phyloP scores from a whole-genome alignment of 2,888 invertebrate species.

The Habroteleia sp. region DNA sequence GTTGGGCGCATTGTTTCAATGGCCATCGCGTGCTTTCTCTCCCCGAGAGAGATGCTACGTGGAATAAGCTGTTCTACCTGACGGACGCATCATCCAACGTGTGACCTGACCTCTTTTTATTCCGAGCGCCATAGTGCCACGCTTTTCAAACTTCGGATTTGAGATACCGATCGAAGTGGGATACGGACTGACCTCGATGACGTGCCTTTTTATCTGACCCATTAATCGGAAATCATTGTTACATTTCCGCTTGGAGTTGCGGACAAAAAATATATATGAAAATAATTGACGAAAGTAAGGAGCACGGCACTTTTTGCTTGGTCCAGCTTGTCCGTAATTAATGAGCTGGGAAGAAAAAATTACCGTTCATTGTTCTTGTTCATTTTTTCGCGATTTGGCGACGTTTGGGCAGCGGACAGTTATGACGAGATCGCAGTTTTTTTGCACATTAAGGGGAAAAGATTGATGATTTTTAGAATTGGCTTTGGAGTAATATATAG shows the following conservation, averaged over 20 bases:
- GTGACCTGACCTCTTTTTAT: constrained; percentile 59
- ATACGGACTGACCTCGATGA: constrained; percentile 54
- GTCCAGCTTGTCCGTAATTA: background rate
- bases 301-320: constrained; percentile 1
- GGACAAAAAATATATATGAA: constrained; percentile 18
- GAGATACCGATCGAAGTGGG: constrained; percentile 55
- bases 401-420: too few species aligned
- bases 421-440: background rate
- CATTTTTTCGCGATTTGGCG: background rate
- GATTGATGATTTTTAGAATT: constrained; percentile 1
- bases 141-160: constrained; percentile 57
- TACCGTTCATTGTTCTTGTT: background rate
- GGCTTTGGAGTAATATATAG: background rate
- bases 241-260: constrained; percentile 18
- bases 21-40: constrained; percentile 39
- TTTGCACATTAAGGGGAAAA: background rate
- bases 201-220: constrained; percentile 57
- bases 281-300: constrained; percentile 5
- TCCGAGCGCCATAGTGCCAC: constrained; percentile 31
- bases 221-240: constrained; percentile 51
- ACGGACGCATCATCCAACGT: constrained; percentile 21
- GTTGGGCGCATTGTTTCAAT: constrained; percentile 38
- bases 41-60: constrained; percentile 8
- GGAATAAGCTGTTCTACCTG: constrained; percentile 17
- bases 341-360: too few species aligned